Conservation (phyloP, 2,113 vertebrate genomes). For the Sitta europaea region DNA sequence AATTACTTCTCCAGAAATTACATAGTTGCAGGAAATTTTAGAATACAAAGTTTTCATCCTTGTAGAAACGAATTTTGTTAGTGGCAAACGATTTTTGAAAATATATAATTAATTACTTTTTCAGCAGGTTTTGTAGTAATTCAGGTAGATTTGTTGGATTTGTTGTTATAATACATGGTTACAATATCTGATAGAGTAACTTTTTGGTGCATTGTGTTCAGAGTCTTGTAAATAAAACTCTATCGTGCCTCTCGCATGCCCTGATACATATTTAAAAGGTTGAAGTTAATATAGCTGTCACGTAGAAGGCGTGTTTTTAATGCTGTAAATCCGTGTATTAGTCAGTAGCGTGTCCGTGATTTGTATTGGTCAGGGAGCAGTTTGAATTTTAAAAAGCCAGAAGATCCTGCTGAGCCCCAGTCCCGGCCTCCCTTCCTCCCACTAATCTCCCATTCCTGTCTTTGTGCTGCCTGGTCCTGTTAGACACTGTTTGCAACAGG, state of each 20-base stretch:
- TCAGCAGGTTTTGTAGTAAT: not conserved
- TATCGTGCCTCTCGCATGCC: not conserved
- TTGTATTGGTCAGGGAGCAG: conserved; percentile 80
- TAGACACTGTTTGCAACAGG: conserved; percentile 37
- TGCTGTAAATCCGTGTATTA: conserved; percentile 77
- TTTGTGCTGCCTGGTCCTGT: conserved; percentile 84
- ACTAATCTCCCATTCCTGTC: conserved; percentile 81
- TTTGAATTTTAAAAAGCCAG: conserved; percentile 84
- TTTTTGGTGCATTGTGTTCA: conserved; percentile 39
- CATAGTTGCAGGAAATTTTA: not conserved
- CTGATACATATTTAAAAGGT: conserved; percentile 63
- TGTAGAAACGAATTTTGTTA: not conserved
- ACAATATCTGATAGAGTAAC: conserved; percentile 38
- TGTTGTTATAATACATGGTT: not conserved
- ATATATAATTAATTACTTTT: not conserved
- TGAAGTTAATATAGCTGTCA: conserved; percentile 80
- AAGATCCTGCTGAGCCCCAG: conserved; percentile 79
- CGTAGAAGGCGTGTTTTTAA: conserved; percentile 74
- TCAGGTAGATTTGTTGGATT: not conserved
- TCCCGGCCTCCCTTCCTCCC: conserved; percentile 62
- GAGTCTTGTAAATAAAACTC: not conserved
- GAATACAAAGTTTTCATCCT: conserved; percentile 25
- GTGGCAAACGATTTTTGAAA: not conserved
- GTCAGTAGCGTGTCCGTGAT: conserved; percentile 75
- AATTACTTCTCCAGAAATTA: not conserved